A percentile compares a stretch with the other conserved stretches of the same genome.
Conservation (phyloP, 2,888 invertebrate species). For the Spodoptera picta region DNA sequence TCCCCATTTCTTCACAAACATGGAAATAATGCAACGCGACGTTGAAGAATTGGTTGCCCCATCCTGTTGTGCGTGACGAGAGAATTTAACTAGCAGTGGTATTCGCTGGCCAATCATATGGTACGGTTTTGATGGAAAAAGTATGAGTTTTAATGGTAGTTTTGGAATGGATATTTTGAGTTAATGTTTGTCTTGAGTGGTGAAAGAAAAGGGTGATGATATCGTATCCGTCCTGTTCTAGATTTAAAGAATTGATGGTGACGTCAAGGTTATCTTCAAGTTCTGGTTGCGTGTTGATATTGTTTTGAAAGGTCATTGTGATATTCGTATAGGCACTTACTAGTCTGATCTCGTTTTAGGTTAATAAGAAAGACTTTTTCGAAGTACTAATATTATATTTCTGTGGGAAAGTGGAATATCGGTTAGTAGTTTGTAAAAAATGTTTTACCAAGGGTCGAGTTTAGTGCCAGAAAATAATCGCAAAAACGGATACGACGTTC, state of each 20-base stretch:
- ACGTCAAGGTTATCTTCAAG: too few species aligned
- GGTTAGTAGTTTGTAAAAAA: not conserved
- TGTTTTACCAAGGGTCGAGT: not conserved
- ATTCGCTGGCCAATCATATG: not conserved
- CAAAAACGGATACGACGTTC: constrained; percentile 20
- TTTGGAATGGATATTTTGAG: too few species aligned
- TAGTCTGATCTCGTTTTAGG: too few species aligned
- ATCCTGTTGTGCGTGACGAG: not conserved
- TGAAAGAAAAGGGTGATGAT: too few species aligned
- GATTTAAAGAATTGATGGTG: too few species aligned
- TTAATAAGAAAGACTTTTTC: too few species aligned
- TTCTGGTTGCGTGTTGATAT: too few species aligned
- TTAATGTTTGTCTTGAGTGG: too few species aligned
- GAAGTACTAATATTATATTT: too few species aligned
- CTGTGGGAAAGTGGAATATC: not conserved
- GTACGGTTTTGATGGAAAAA: too few species aligned
- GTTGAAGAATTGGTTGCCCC: constrained; percentile 41
- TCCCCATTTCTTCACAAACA: constrained; percentile 16
- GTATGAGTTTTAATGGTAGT: too few species aligned
- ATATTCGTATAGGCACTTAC: not conserved
- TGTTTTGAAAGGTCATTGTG: not conserved
- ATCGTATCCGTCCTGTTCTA: too few species aligned
- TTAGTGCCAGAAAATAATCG: constrained; percentile 6
- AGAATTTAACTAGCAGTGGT: not conserved
- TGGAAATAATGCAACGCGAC: constrained; percentile 41